These are phyloP conservation scores for Nasonovia ribisnigri DNA, from an alignment of 2,888 invertebrate species.

Conservation along the genomic window DNA sequence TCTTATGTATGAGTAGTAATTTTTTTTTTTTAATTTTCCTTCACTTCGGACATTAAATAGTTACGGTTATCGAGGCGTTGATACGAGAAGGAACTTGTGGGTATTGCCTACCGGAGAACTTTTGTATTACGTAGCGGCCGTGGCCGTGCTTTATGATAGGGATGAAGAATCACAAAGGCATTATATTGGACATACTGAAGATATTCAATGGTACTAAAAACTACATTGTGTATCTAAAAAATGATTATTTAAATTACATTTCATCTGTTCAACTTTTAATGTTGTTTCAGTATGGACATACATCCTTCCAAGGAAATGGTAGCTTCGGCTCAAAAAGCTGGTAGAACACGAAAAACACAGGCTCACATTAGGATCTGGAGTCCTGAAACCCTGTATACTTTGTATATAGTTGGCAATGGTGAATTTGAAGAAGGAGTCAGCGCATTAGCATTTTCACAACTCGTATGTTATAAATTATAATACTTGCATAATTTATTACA, in stretches of 20 bases:
- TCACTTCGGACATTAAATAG: constrained; percentile 52
- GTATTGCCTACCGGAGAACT: constrained; percentile 93
- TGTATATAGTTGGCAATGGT: constrained; percentile 92
- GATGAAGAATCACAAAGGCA: constrained; percentile 90
- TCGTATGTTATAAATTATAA: constrained; percentile 73
- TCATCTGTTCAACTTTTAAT: not conserved
- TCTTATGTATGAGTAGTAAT: not conserved
- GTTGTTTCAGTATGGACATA: constrained; percentile 80
- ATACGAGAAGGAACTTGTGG: constrained; percentile 90
- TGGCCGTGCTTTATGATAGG: constrained; percentile 88
- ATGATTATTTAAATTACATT: constrained; percentile 8
- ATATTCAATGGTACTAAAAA: constrained; percentile 84
- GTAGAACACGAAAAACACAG: constrained; percentile 86
- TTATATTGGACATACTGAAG: constrained; percentile 92
- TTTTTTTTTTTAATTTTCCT: not conserved
- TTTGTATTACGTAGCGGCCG: constrained; percentile 91
- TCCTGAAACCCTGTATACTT: constrained; percentile 87
- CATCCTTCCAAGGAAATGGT: constrained; percentile 90
- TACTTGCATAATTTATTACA: not conserved
- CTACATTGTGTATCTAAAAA: not conserved
- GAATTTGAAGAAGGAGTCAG: constrained; percentile 89
- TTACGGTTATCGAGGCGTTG: constrained; percentile 93
- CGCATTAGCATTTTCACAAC: constrained; percentile 89
- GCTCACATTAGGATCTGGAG: constrained; percentile 95
- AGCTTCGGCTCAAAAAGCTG: constrained; percentile 89